phyloP scores from a whole-genome alignment of 2,888 invertebrate genomes.

The Nudaria mundana region DNA sequence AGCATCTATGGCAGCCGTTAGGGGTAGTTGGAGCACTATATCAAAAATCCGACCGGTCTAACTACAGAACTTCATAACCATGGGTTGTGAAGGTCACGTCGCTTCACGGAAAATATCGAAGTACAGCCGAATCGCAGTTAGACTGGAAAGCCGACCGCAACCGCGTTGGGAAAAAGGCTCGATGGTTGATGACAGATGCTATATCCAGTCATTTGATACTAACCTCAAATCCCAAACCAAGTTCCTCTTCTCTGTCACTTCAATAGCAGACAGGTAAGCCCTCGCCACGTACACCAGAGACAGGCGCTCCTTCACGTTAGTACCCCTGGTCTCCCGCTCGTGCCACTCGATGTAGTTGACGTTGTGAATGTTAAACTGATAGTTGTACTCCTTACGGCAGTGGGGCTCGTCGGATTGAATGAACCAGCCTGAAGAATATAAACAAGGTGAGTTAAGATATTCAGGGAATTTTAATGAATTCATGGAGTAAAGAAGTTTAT shows the following conservation, averaged over 20 bases:
- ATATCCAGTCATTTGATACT: too few species aligned
- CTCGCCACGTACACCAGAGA: slow-evolving; percentile 90
- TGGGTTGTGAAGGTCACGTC: too few species aligned
- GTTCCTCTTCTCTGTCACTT: slow-evolving; percentile 94
- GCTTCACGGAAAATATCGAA: too few species aligned
- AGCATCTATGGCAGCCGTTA: too few species aligned
- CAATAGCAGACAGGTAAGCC: slow-evolving; percentile 90
- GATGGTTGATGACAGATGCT: too few species aligned
- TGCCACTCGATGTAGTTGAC: slow-evolving; percentile 92
- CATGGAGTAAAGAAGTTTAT: not conserved
- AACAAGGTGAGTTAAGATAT: not conserved
- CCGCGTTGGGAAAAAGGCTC: too few species aligned
- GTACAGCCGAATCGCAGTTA: too few species aligned
- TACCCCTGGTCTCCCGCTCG: slow-evolving; percentile 87
- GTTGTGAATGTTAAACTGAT: slow-evolving; percentile 86
- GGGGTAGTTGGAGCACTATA: too few species aligned
- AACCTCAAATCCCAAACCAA: slow-evolving; percentile 89
- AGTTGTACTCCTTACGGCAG: slow-evolving; percentile 91
- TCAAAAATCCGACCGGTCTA: too few species aligned
- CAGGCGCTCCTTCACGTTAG: slow-evolving; percentile 82
- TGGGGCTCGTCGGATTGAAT: slow-evolving; percentile 89
- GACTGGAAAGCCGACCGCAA: too few species aligned
- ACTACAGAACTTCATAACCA: too few species aligned
- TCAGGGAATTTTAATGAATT: not conserved
- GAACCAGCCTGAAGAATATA: slow-evolving; percentile 86